Evolutionary conservation across 1,140 invertebrate genomes (phyloP).

Genomic region (Riptortus pedestris): DNA sequence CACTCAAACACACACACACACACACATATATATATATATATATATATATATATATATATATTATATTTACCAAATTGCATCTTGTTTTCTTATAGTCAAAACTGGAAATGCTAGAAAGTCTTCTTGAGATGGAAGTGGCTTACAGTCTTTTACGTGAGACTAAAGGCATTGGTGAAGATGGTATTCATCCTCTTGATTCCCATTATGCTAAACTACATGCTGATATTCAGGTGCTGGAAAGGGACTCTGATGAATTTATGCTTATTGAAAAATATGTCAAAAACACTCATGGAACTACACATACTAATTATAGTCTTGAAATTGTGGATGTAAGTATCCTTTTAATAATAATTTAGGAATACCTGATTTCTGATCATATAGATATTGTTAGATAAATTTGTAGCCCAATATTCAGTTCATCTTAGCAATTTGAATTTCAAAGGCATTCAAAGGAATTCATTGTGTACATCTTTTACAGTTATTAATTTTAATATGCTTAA

Average conservation of each 20-base stretch:
- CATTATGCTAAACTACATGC: slow-evolving; percentile 87
- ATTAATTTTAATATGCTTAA: no score
- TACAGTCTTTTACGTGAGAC: slow-evolving; percentile 69
- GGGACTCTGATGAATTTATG: slow-evolving; percentile 58
- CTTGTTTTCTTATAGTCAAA: slow-evolving; percentile 48
- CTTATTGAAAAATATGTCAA: slow-evolving; percentile 65
- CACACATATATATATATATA: no score
- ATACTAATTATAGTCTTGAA: slow-evolving; percentile 62
- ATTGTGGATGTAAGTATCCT: slow-evolving; percentile 50
- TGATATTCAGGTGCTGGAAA: slow-evolving; percentile 64
- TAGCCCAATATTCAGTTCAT: no score
- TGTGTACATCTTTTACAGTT: no score
- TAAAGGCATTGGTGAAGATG: slow-evolving; percentile 37
- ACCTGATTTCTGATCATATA: no score
- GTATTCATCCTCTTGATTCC: slow-evolving; percentile 61
- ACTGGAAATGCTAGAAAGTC: slow-evolving; percentile 77
- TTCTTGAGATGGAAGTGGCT: slow-evolving; percentile 90
- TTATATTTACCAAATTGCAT: no score
- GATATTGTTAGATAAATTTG: no score
- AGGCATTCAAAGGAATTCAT: no score
- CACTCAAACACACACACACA: no score
- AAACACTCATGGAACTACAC: slow-evolving; percentile 83
- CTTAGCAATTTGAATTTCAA: no score
- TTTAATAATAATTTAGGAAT: slow-evolving; percentile 1
- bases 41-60: no score